These are phyloP conservation scores for Sinonovacula constricta DNA, from an alignment of 1,140 invertebrate genomes.

Conservation along the genomic window DNA sequence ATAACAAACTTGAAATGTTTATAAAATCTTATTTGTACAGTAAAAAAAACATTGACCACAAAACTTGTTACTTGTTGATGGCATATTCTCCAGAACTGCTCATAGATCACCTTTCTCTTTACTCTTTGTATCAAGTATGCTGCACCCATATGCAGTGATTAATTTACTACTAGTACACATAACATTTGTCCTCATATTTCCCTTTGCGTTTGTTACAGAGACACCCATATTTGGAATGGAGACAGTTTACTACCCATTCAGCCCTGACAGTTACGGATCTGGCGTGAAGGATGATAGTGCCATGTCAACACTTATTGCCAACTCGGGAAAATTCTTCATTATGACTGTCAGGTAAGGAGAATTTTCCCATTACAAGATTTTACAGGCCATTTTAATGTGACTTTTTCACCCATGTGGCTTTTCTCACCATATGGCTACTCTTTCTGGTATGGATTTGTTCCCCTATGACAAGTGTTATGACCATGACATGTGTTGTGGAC, in stretches of 20 bases:
- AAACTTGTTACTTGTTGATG: too few relatives aligned
- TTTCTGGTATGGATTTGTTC: not conserved
- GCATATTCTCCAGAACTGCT: too few relatives aligned
- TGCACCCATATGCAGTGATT: too few relatives aligned
- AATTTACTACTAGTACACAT: too few relatives aligned
- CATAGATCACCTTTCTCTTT: too few relatives aligned
- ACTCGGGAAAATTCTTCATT: slow-evolving; percentile 53
- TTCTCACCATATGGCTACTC: not conserved
- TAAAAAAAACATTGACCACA: too few relatives aligned
- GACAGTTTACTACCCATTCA: slow-evolving; percentile 54
- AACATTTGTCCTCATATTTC: not conserved
- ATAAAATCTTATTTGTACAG: too few relatives aligned
- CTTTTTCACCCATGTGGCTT: not conserved
- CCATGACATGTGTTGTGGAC: too few relatives aligned
- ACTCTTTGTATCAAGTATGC: too few relatives aligned
- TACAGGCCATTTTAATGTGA: not conserved
- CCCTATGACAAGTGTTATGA: not conserved
- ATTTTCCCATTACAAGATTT: too few relatives aligned
- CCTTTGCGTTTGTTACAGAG: slow-evolving; percentile 50
- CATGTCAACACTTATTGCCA: slow-evolving; percentile 21
- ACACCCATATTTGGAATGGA: slow-evolving; percentile 56
- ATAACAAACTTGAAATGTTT: too few relatives aligned
- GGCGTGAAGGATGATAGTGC: slow-evolving; percentile 54
- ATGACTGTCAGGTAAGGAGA: slow-evolving; percentile 58
- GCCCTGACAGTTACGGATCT: slow-evolving; percentile 52